A percentile compares a stretch with the other conserved stretches of the same genome.
These are phyloP conservation scores for Euura saliciscinereae DNA, from an alignment of 1,140 invertebrate genomes.

Conservation along the genomic window DNA sequence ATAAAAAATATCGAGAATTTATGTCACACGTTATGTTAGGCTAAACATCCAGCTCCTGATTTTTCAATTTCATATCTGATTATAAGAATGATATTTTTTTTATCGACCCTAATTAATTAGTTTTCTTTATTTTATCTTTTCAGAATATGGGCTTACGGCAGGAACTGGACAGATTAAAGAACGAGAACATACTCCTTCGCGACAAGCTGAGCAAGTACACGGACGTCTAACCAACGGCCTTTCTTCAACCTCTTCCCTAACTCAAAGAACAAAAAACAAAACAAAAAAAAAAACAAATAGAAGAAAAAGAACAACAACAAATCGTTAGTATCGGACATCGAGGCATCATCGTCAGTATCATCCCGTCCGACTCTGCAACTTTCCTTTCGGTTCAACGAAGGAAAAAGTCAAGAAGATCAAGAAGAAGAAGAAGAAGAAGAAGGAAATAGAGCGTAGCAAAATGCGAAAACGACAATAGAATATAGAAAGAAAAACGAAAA, in stretches of 20 bases:
- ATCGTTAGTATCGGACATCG: too few species aligned
- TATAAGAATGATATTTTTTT: neutral
- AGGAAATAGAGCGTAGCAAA: neutral
- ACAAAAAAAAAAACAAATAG: neutral
- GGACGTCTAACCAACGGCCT: conserved; percentile 70
- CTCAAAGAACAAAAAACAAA: conserved; percentile 5
- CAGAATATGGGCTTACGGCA: conserved; percentile 86
- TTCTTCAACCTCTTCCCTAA: conserved; percentile 15
- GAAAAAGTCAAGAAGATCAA: neutral
- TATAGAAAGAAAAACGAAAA: conserved; percentile 28
- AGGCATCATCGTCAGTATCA: too few species aligned
- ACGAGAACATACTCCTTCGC: conserved; percentile 87
- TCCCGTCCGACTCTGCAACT: too few species aligned
- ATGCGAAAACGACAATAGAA: conserved; percentile 19
- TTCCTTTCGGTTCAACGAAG: too few species aligned
- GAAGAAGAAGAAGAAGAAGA: conserved; percentile 20
- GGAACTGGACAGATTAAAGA: conserved; percentile 86
- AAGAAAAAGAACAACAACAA: too few species aligned
- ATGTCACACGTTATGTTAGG: conserved; percentile 1
- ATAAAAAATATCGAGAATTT: conserved; percentile 8
- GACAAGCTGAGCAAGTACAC: conserved; percentile 86
- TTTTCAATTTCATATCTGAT: conserved; percentile 9
- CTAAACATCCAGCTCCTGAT: conserved; percentile 14
- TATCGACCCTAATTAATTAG: neutral
- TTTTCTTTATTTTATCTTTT: conserved; percentile 35